Conservation (phyloP, 2,888 invertebrate species). For the Rhagophthalmus giganteus region DNA sequence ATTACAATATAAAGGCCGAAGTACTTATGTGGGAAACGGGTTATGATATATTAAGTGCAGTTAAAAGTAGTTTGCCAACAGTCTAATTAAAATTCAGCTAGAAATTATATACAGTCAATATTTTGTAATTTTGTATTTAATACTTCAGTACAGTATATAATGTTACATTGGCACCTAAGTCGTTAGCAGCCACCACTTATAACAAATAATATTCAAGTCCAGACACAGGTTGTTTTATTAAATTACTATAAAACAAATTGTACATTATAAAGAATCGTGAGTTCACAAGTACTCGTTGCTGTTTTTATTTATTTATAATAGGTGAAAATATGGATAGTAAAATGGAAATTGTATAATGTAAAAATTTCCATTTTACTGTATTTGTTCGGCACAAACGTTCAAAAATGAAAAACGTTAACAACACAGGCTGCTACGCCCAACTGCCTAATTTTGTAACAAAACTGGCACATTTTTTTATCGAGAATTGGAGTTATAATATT, state of each 20-base stretch:
- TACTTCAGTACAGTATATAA: conserved; percentile 42
- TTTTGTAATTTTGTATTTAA: conserved; percentile 29
- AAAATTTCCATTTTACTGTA: conserved; percentile 14
- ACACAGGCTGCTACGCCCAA: conserved; percentile 14
- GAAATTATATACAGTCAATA: too few relatives aligned
- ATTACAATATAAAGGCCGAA: conserved; percentile 43
- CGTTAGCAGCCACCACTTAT: conserved; percentile 39
- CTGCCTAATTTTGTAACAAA: conserved; percentile 15
- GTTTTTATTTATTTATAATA: conserved; percentile 13
- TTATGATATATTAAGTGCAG: conserved; percentile 45
- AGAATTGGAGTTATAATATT: conserved; percentile 10
- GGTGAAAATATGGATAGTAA: conserved; percentile 11
- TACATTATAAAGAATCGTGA: conserved; percentile 18
- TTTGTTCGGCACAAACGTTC: conserved; percentile 18
- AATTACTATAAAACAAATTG: conserved; percentile 16
- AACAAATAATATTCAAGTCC: conserved; percentile 11
- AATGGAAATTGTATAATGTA: conserved; percentile 13
- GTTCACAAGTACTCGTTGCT: conserved; percentile 12
- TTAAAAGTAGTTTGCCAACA: conserved; percentile 20
- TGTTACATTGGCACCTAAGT: conserved; percentile 41
- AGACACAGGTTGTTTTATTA: conserved; percentile 9
- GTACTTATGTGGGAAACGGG: conserved; percentile 49
- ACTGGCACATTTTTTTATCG: conserved; percentile 9
- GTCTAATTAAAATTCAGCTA: too few relatives aligned
- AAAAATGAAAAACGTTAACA: conserved; percentile 1